Conservation (phyloP, 2,797 vertebrate species). For the Eurystomus glaucurus region DNA sequence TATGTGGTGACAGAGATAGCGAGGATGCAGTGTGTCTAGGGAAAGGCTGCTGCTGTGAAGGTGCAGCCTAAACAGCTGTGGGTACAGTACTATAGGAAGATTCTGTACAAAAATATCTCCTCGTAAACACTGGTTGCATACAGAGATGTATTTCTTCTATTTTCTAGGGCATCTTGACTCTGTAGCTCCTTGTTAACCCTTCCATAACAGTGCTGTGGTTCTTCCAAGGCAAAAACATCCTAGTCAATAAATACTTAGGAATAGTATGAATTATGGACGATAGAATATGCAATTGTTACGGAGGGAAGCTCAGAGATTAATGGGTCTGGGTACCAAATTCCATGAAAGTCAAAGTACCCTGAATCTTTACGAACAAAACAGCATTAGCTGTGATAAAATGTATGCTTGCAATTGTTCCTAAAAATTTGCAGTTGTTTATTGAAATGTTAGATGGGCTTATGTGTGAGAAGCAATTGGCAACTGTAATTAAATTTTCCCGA, state of each 20-base stretch:
- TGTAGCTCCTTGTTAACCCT: constrained; percentile 13
- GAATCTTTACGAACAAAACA: constrained; percentile 5
- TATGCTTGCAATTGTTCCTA: constrained; percentile 2
- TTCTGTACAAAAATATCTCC: neutral
- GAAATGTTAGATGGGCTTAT: constrained; percentile 5
- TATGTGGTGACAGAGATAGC: neutral
- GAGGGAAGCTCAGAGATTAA: neutral
- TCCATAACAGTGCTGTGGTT: constrained; percentile 13
- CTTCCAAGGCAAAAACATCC: constrained; percentile 44
- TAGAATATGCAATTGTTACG: constrained; percentile 16
- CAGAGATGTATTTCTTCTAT: neutral
- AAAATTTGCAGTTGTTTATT: neutral
- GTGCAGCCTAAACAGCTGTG: neutral
- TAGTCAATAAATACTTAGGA: constrained; percentile 63
- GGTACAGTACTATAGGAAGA: neutral
- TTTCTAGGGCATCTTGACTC: constrained; percentile 23
- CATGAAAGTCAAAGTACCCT: neutral
- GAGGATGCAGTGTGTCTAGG: neutral
- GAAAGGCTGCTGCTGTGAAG: neutral
- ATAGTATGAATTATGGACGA: constrained; percentile 35
- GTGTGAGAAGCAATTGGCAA: constrained; percentile 31
- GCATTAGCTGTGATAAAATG: neutral
- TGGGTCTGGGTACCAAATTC: neutral
- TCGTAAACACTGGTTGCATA: neutral
- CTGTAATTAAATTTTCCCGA: constrained; percentile 50